These are phyloP conservation scores for Zosterops hypoxanthus DNA, from an alignment of 2,113 vertebrate genomes.

Conservation along the genomic window DNA sequence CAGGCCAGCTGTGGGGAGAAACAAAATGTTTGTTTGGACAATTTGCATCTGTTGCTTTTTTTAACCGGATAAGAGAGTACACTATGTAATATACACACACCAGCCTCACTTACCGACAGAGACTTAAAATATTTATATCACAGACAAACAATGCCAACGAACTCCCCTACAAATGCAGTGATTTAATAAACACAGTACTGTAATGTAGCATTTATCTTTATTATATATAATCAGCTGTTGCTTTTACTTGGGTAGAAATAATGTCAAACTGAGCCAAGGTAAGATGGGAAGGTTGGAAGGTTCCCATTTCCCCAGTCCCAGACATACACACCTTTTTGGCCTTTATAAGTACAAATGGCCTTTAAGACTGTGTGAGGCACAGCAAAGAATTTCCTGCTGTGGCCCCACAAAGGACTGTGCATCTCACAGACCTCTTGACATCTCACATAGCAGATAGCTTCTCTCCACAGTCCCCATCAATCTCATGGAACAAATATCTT, in stretches of 20 bases:
- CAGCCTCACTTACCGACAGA: slow-evolving; percentile 67
- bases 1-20: slow-evolving; percentile 69
- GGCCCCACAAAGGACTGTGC: not conserved
- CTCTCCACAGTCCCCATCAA: not conserved
- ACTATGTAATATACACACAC: slow-evolving; percentile 73
- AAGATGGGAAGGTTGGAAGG: slow-evolving; percentile 22
- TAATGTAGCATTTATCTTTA: slow-evolving; percentile 67
- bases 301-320: slow-evolving; percentile 7
- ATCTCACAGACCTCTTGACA: not conserved
- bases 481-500: not conserved
- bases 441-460: not conserved
- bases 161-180: slow-evolving; percentile 64
- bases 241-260: slow-evolving; percentile 45
- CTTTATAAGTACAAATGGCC: not conserved
- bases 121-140: slow-evolving; percentile 80
- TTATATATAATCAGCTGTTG: slow-evolving; percentile 66
- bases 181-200: slow-evolving; percentile 75
- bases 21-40: slow-evolving; percentile 79
- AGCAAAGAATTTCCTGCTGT: not conserved
- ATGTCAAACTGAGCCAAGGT: slow-evolving; percentile 37
- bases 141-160: slow-evolving; percentile 75
- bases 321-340: slow-evolving; percentile 33
- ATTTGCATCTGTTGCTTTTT: slow-evolving; percentile 75
- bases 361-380: not conserved
- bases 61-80: slow-evolving; percentile 71